Percentiles rank a stretch among this genome's conserved stretches.
Evolutionary conservation across 2,113 vertebrate genomes (phyloP).

Genomic region (Pterophyllum scalare): DNA sequence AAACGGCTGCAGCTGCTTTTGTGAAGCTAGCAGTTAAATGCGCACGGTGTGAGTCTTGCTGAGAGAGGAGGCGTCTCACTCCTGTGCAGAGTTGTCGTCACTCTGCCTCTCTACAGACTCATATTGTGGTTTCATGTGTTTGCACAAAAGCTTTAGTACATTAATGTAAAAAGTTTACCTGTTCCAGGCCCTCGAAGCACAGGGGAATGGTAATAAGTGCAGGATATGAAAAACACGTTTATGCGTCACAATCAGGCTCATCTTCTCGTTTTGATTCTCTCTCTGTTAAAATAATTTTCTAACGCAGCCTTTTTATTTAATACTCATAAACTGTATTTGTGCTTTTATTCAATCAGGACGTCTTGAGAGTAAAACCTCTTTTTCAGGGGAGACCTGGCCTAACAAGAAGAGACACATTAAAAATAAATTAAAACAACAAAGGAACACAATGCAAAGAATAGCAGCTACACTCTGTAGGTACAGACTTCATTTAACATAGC

Average conservation of each 20-base stretch:
- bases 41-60: background rate
- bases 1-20: background rate
- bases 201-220: background rate
- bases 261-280: background rate
- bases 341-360: background rate
- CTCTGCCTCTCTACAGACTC: background rate
- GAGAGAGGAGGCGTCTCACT: background rate
- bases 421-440: no score
- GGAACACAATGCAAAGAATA: no score
- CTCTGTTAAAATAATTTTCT: background rate
- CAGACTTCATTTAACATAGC: no score
- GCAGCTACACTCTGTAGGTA: no score
- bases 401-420: background rate
- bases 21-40: background rate
- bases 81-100: background rate
- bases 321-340: background rate
- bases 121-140: no score
- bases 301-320: background rate
- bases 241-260: background rate
- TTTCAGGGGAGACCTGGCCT: no score
- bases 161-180: background rate
- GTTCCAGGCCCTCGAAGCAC: background rate
- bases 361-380: background rate
- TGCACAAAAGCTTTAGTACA: background rate
- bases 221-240: no score